These are phyloP conservation scores for Nothocercus nigrocapillus DNA, from an alignment of 2,113 vertebrate genomes.

Conservation along the genomic window DNA sequence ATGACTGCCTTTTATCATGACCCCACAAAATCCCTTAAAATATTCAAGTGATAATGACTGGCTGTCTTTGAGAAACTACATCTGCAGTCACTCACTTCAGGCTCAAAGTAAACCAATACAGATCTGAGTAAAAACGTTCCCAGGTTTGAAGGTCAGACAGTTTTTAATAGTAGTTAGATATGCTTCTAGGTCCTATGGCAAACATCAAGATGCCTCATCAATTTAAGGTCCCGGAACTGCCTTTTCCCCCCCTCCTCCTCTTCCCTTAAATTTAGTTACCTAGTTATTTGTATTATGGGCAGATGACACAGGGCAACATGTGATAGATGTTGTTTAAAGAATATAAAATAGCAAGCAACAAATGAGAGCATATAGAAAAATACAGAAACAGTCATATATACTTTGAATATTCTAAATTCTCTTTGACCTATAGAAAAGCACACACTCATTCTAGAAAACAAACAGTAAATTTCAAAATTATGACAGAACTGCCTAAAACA, in stretches of 20 bases:
- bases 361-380: neutral
- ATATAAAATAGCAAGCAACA: neutral
- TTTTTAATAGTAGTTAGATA: neutral
- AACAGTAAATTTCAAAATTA: neutral
- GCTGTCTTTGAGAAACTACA: neutral
- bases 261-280: neutral
- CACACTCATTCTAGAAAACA: neutral
- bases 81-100: neutral
- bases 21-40: neutral
- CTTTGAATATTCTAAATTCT: neutral
- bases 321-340: neutral
- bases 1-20: neutral
- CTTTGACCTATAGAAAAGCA: neutral
- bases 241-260: neutral
- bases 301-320: neutral
- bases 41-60: neutral
- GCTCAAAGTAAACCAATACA: neutral
- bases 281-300: neutral
- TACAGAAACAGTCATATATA: neutral
- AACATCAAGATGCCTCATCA: neutral
- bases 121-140: neutral
- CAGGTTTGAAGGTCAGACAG: neutral
- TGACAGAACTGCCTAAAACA: neutral
- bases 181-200: neutral
- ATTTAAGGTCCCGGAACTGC: neutral